phyloP scores from a whole-genome alignment of 2,888 invertebrate genomes.

The Orchesella flavescens region DNA sequence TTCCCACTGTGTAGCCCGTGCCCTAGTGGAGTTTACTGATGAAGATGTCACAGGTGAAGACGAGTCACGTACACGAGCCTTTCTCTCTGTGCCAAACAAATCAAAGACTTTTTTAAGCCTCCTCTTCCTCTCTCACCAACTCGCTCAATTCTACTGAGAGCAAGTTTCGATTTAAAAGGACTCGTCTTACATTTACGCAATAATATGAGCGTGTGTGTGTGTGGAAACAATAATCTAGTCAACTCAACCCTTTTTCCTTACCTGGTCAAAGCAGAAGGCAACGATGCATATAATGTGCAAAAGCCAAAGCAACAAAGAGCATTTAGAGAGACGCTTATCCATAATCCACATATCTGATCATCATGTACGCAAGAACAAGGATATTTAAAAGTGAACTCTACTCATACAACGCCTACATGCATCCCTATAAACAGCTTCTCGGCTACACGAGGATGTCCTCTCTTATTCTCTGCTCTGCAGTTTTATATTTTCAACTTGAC shows the following conservation, averaged over 20 bases:
- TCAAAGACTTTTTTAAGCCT: constrained; percentile 16
- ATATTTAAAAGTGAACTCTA: constrained; percentile 4
- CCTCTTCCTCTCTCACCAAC: constrained; percentile 46
- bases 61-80: not conserved
- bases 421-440: not conserved
- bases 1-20: constrained; percentile 50
- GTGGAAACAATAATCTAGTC: not conserved
- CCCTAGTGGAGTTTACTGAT: constrained; percentile 39
- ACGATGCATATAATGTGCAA: not conserved
- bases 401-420: constrained; percentile 22
- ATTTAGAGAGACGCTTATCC: constrained; percentile 28
- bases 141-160: constrained; percentile 17
- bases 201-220: not conserved
- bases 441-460: constrained; percentile 48
- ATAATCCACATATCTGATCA: constrained; percentile 30
- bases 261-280: not conserved
- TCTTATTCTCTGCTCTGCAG: not conserved
- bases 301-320: constrained; percentile 29
- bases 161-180: not conserved
- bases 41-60: constrained; percentile 58
- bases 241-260: constrained; percentile 14
- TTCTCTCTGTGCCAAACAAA: constrained; percentile 3
- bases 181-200: constrained; percentile 12
- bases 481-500: not conserved
- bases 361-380: not conserved